Evolutionary conservation across 2,888 invertebrate genomes (phyloP).

Genomic region (Amblyteles armatorius): DNA sequence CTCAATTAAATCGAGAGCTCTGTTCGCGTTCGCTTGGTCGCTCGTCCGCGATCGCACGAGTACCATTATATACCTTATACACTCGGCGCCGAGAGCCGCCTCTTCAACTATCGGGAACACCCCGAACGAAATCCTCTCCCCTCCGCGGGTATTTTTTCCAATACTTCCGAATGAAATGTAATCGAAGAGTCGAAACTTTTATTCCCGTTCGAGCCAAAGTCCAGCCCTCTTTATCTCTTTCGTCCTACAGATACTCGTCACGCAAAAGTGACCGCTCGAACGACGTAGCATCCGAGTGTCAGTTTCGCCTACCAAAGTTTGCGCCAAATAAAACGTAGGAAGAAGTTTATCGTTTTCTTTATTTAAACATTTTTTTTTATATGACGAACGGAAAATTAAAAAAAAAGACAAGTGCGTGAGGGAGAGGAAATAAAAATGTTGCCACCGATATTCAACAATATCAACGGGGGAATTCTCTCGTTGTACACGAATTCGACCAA

Average conservation of each 20-base stretch:
- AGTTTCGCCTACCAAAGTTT: constrained; percentile 26
- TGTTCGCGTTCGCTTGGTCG: constrained; percentile 62
- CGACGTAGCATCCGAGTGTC: not conserved
- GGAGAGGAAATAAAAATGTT: constrained; percentile 74
- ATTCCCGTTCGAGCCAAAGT: constrained; percentile 21
- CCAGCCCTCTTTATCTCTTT: constrained; percentile 4
- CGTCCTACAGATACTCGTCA: not conserved
- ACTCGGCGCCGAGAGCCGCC: not conserved
- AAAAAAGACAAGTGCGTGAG: constrained; percentile 19
- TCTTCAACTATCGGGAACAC: constrained; percentile 15
- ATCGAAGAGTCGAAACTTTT: constrained; percentile 62
- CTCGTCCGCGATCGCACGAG: constrained; percentile 57
- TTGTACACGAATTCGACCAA: constrained; percentile 81
- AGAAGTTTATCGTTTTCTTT: not conserved
- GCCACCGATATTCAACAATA: constrained; percentile 83
- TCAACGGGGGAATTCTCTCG: constrained; percentile 82
- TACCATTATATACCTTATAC: constrained; percentile 33
- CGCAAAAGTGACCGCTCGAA: not conserved
- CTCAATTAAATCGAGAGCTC: constrained; percentile 68
- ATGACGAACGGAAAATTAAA: constrained; percentile 13
- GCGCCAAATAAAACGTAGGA: not conserved
- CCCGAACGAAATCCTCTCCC: not conserved
- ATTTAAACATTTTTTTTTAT: not conserved
- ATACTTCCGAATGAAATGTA: constrained; percentile 53
- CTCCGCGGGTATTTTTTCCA: constrained; percentile 29